Evolutionary conservation across 2,113 vertebrate species (phyloP).

Genomic region (Nettapus auritus): DNA sequence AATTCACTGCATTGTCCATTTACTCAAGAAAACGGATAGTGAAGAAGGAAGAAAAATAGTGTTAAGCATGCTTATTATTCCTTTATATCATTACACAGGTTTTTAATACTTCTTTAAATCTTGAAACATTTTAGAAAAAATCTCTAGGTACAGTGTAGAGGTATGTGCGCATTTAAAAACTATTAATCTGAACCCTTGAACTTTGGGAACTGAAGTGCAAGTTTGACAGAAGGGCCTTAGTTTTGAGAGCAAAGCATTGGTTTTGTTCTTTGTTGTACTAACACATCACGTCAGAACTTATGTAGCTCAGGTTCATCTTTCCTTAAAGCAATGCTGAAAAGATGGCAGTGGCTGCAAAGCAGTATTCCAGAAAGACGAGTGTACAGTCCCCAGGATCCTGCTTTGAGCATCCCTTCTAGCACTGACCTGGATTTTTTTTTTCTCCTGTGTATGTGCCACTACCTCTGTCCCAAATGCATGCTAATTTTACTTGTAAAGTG

Average conservation of each 20-base stretch:
- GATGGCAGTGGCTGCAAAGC: neutral
- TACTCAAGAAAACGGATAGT: neutral
- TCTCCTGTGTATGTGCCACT: neutral
- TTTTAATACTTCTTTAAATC: neutral
- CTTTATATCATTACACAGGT: fast-evolving
- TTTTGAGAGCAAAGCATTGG: neutral
- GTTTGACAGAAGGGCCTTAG: neutral
- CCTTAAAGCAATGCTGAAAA: neutral
- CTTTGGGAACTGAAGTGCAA: neutral
- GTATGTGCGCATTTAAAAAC: neutral
- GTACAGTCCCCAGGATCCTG: too few species aligned
- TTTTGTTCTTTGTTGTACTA: neutral
- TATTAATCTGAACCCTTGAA: neutral
- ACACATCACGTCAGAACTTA: neutral
- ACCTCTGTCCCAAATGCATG: neutral
- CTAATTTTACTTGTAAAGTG: neutral
- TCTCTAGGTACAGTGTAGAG: neutral
- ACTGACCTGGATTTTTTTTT: neutral
- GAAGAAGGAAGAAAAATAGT: neutral
- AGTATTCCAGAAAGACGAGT: neutral
- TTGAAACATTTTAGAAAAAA: neutral
- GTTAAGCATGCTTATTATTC: neutral
- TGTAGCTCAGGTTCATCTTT: neutral
- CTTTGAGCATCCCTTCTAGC: neutral
- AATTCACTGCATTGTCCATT: neutral